Evolutionary conservation across 2,113 vertebrate genomes (phyloP), one percentile per base, ranked within the genome.

Genomic region (Blennius ocellaris): DNA sequence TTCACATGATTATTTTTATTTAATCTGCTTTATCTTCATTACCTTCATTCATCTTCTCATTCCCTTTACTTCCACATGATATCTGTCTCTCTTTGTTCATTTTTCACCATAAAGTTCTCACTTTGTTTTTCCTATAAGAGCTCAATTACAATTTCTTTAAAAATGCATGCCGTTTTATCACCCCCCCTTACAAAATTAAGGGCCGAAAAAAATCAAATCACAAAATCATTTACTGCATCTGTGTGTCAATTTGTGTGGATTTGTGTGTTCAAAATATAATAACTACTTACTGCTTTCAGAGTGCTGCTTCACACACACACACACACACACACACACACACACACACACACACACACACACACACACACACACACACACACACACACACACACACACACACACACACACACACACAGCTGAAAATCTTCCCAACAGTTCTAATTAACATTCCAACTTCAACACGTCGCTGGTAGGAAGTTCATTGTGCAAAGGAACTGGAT

Each of bases 381-480:
- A 30, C 21, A 30, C 21, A 4, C 21, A 30, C 21, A 30, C 21
- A 30, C 21, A 30, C 21, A 30, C 21, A 30, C 21, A 30, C 21
- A 30, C 21, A 2, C 21, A 30, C 21, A 30, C 11, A 51, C 30
- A 59, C 7, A 10, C 6, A 0, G 38, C 36, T 72, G 14, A 72
- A 45, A 45, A 38, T 44, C 36, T 6, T n/a, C 45, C 9, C 7
- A 47, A 49, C 30, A 37, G 44, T 48, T 50, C 38, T 7, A 69
- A 69, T 64, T 80, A 54, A 58, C 54, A 59, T 44, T 37, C 16
- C 6, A 36, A 38, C 17, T 53, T 55, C 49, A 68, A 54, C 40
- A 11, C 6, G 8, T 43, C 45, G 44, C 16, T 39, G 36, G 39
- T 21, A 45, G 12, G 67, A 71, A 48, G 49, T 64, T 60, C 8